These are phyloP conservation scores for Orientallactaga sibirica DNA, from an alignment of 2,797 vertebrate genomes.

Conservation along the genomic window DNA sequence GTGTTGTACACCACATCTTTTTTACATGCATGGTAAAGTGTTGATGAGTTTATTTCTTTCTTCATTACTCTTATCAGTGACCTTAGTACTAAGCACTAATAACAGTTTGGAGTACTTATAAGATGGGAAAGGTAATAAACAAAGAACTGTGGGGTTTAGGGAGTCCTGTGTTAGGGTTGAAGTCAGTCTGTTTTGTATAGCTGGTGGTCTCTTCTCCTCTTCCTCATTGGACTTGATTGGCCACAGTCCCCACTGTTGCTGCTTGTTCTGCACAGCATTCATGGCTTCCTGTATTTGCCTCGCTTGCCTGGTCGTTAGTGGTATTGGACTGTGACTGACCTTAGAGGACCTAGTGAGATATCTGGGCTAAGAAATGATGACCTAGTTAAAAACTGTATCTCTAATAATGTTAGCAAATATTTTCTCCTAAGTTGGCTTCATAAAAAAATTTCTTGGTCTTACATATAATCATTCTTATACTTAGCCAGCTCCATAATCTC, in stretches of 20 bases:
- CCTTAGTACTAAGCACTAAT: neutral
- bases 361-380: slow-evolving; percentile 5
- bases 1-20: neutral
- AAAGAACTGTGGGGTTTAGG: slow-evolving; percentile 17
- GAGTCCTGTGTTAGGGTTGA: neutral
- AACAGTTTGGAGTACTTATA: neutral
- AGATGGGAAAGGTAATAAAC: neutral
- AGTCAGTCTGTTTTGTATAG: neutral
- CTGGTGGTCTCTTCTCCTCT: neutral
- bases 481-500: slow-evolving; percentile 26
- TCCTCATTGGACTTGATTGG: neutral
- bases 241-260: neutral
- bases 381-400: slow-evolving; percentile 14
- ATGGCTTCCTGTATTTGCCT: neutral
- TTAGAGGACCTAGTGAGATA: neutral
- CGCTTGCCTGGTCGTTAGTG: neutral
- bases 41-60: neutral
- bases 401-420: slow-evolving; percentile 31
- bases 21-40: neutral
- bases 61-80: slow-evolving; percentile 1
- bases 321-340: neutral
- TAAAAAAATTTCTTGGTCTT: slow-evolving; percentile 15
- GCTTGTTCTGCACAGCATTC: neutral
- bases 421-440: slow-evolving; percentile 27
- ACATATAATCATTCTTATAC: slow-evolving; percentile 3